These are phyloP conservation scores for Drosophila albomicans DNA, from an alignment of 1,140 invertebrate genomes.

Conservation along the genomic window DNA sequence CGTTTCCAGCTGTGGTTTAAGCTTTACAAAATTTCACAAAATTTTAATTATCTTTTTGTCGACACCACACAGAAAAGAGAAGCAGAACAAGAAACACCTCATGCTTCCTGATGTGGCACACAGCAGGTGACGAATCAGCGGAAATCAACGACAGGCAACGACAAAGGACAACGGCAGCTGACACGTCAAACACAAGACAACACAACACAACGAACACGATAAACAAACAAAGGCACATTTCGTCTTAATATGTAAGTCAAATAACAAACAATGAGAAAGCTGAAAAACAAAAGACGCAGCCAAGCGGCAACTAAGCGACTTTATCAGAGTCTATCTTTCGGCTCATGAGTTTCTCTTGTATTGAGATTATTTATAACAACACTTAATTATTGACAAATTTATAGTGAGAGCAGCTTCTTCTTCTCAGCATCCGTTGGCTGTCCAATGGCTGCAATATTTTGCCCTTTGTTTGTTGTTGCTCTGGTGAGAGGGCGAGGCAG, in stretches of 20 bases:
- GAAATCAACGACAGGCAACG: slow-evolving; percentile 39
- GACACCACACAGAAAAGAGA: slow-evolving; percentile 2
- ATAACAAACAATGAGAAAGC: slow-evolving; percentile 29
- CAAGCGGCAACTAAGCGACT: slow-evolving; percentile 31
- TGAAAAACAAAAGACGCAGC: slow-evolving; percentile 49
- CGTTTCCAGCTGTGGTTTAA: slow-evolving; percentile 9
- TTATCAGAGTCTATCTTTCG: background rate
- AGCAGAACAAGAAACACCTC: slow-evolving; percentile 1
- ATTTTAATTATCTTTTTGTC: slow-evolving; percentile 34
- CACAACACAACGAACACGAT: slow-evolving; percentile 19
- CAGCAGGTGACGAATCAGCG: slow-evolving; percentile 46
- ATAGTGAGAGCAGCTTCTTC: background rate
- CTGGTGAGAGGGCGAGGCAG: background rate
- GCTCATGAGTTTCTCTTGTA: background rate
- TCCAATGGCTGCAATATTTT: slow-evolving; percentile 48
- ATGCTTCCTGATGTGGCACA: slow-evolving; percentile 5
- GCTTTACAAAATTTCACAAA: slow-evolving; percentile 31
- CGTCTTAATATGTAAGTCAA: slow-evolving; percentile 26
- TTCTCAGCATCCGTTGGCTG: slow-evolving; percentile 9
- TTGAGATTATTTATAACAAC: slow-evolving; percentile 4
- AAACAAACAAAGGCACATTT: slow-evolving; percentile 31
- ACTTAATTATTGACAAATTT: slow-evolving; percentile 22
- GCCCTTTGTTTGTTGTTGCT: slow-evolving; percentile 41
- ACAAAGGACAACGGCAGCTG: slow-evolving; percentile 3
- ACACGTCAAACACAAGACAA: slow-evolving; percentile 1